These are phyloP conservation scores for Drosophila tristis DNA, from an alignment of 1,140 invertebrate genomes.

Conservation along the genomic window DNA sequence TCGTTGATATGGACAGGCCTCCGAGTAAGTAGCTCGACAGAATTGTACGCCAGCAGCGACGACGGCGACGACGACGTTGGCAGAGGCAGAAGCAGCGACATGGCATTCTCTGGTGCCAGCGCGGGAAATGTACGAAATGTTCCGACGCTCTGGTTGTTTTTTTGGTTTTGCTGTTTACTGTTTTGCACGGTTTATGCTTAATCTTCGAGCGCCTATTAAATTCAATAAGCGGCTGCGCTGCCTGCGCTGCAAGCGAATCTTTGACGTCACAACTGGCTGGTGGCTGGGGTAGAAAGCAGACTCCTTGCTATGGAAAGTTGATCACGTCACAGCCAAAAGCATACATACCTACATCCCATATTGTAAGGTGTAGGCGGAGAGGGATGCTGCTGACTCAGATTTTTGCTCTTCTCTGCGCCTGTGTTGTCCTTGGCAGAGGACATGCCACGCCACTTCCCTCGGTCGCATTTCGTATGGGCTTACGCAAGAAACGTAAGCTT, in stretches of 20 bases:
- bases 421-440: conserved; percentile 70
- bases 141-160: conserved; percentile 21
- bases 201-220: conserved; percentile 33
- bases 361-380: conserved; percentile 5
- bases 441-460: conserved; percentile 30
- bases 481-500: conserved; percentile 65
- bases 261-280: conserved; percentile 54
- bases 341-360: no score
- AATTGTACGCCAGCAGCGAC: conserved; percentile 49
- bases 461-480: conserved; percentile 52
- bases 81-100: conserved; percentile 7
- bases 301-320: conserved; percentile 28
- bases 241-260: conserved; percentile 18
- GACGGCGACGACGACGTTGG: conserved; percentile 56
- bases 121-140: conserved; percentile 60
- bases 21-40: conserved; percentile 62
- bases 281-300: conserved; percentile 13
- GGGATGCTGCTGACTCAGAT: conserved; percentile 44
- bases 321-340: conserved; percentile 27
- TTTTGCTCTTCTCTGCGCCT: conserved; percentile 23
- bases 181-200: conserved; percentile 30
- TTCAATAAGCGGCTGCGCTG: conserved; percentile 29
- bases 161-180: background rate
- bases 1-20: conserved; percentile 77
- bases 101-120: no score